Evolutionary conservation across 2,888 invertebrate species (phyloP).

Genomic region (Hypomecis punctinalis): DNA sequence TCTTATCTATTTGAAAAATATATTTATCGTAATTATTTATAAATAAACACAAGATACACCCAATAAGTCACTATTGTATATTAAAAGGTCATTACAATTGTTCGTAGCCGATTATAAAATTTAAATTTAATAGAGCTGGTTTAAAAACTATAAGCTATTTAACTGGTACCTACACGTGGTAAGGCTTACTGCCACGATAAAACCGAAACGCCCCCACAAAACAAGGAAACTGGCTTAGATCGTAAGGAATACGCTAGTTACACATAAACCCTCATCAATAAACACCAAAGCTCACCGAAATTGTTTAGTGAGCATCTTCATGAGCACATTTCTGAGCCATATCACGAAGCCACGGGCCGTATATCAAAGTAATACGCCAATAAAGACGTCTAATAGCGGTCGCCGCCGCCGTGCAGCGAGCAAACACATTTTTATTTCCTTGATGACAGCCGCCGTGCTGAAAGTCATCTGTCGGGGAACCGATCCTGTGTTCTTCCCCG

Average conservation of each 20-base stretch:
- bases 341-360: conserved; percentile 29
- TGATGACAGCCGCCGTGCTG: conserved; percentile 15
- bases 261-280: conserved; percentile 20
- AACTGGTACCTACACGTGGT: too few relatives aligned
- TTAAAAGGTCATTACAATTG: too few relatives aligned
- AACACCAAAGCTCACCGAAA: conserved; percentile 18
- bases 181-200: not conserved
- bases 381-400: conserved; percentile 34
- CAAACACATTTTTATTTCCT: conserved; percentile 33
- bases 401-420: conserved; percentile 25
- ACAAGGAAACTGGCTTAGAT: not conserved
- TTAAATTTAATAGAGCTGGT: too few relatives aligned
- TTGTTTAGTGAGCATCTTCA: conserved; percentile 29
- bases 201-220: not conserved
- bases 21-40: too few relatives aligned
- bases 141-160: too few relatives aligned
- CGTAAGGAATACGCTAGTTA: conserved; percentile 7
- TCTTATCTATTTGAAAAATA: too few relatives aligned
- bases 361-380: conserved; percentile 37
- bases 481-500: conserved; percentile 10
- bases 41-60: too few relatives aligned
- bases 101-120: too few relatives aligned
- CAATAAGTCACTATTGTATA: too few relatives aligned
- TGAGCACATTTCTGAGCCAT: conserved; percentile 27
- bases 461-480: conserved; percentile 3